Conservation (phyloP, 2,113 vertebrate species). For the Hystrix brachyura region DNA sequence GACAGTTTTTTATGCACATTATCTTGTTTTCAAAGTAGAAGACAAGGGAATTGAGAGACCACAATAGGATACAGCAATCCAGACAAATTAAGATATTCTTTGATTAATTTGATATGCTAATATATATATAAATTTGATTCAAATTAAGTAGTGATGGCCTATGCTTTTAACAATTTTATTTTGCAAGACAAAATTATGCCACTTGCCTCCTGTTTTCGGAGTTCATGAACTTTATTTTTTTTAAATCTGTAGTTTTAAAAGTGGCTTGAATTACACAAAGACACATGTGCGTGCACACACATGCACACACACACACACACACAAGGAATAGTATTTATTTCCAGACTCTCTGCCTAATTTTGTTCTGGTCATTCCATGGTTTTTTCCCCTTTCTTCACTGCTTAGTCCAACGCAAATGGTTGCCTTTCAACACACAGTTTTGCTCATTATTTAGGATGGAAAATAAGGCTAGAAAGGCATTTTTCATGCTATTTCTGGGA, state of each 20-base stretch:
- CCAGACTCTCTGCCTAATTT: constrained; percentile 86
- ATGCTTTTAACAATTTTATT: constrained; percentile 39
- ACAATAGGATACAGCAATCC: not conserved
- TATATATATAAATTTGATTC: not conserved
- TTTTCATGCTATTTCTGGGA: constrained; percentile 85
- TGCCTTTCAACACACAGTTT: constrained; percentile 87
- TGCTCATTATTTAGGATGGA: constrained; percentile 87
- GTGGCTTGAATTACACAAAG: constrained; percentile 62
- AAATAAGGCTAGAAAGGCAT: constrained; percentile 85
- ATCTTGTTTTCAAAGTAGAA: constrained; percentile 13
- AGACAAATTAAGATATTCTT: constrained; percentile 25
- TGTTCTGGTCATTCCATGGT: constrained; percentile 85
- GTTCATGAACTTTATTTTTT: constrained; percentile 74
- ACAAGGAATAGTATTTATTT: constrained; percentile 85
- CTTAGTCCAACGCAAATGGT: constrained; percentile 87
- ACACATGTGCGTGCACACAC: not conserved
- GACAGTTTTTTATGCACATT: not conserved
- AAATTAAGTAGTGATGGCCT: not conserved
- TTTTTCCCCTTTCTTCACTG: constrained; percentile 75
- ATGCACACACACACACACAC: not conserved
- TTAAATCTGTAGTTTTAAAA: constrained; percentile 82
- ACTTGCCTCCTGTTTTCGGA: constrained; percentile 71
- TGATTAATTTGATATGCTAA: constrained; percentile 54
- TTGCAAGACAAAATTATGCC: constrained; percentile 60
- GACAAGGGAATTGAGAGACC: not conserved